Base-by-base conservation (phyloP, 1,140 invertebrate genomes). In the Drosophila lini region DNA sequence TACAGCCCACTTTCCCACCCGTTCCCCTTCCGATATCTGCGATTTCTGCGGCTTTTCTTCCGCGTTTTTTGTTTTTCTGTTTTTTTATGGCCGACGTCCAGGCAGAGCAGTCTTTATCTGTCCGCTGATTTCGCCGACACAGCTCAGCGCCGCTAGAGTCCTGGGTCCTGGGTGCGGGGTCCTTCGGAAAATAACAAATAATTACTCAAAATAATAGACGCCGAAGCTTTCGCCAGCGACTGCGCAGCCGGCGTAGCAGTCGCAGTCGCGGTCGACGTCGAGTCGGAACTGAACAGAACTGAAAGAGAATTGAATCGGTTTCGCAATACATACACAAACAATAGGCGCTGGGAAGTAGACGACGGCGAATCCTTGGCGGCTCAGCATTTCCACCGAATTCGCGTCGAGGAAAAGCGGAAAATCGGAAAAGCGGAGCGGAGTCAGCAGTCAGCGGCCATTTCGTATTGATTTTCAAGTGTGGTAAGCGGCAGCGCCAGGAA, bases 241-340 rank as follows among this genome's bases (percentile, higher is more conserved):
- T 45, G 32, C 55, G 41, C 48, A 55, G 59, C 38, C 22, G 10
- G 53, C 52, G 41, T 47, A 31, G 31, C 64, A 53, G 68, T 48
- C 45, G 52, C 47, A n/a, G 76, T 52, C 63, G 71, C 32, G 38
- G 42, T 10, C 52, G 65, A 50, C 68, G 42, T 40, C 52, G 34
- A 63, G 60, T 59, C 60, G 31, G 40, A 61, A 61, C 52, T 53
- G 52, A 53, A 53, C 52, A 38, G 52, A 63, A 63, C 52, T 63
- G 60, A 57, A 40, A 61, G 61, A 63, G 61, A 40, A 79, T 69
- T 70, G 81, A 89, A 90, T 90, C 90, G 88, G 90, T 91, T 91
- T 91, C 90, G 90, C 90, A 91, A 91, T 91, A 91, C 90, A 91
- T 91, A 91, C 90, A 91, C 90, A 91, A 91, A 91, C 90, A 91